Evolutionary conservation across 2,888 invertebrate genomes (phyloP), one percentile per base, ranked within the genome.

Genomic region (Morinoia aosen): DNA sequence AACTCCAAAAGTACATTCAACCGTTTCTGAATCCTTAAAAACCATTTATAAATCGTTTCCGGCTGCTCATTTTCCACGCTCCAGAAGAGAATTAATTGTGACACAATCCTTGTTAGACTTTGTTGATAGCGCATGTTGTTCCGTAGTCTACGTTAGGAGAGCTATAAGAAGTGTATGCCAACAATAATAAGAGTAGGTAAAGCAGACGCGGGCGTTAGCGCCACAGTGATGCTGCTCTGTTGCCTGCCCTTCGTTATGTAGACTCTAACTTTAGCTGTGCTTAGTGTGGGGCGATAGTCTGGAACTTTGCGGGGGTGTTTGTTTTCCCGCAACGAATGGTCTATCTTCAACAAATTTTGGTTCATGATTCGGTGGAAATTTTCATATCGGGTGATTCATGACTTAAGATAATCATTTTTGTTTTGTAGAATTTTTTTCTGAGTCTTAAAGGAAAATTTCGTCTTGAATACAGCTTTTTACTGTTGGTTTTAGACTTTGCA

Each of bases 91-190:
- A 33, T 33, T 33, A 76, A 33, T 76, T 33, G 76, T 76, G 25
- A 76, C 76, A 76, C 76, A 76, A 1, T 76, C 76, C 76, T 76
- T 76, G 76, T 76, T 76, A 76, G 76, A 25, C 76, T 76, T 76
- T 33, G 76, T 90, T 90, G 8, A 48, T 93, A n/a, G 93, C 57
- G 93, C 33, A 57, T 33, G 93, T 93, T 93, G 93, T 93, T 93
- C 11, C 12, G 48, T 57, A 57, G 57, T 19, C 33, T 93, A 57
- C 57, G 56, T 93, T 93, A 57, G 56, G n/a, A 14, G 16, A 33
- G n/a, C 33, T 12, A 57, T 93, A 93, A 93, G 93, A 93, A 93
- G 93, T 93, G 93, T 93, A 93, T 93, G 93, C 93, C 48, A 93
- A 93, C 93, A 93, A 93, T 93, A 93, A 93, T 93, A 56, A 19